Conservation (phyloP, 2,113 vertebrate genomes). For the Charadrius vociferus region DNA sequence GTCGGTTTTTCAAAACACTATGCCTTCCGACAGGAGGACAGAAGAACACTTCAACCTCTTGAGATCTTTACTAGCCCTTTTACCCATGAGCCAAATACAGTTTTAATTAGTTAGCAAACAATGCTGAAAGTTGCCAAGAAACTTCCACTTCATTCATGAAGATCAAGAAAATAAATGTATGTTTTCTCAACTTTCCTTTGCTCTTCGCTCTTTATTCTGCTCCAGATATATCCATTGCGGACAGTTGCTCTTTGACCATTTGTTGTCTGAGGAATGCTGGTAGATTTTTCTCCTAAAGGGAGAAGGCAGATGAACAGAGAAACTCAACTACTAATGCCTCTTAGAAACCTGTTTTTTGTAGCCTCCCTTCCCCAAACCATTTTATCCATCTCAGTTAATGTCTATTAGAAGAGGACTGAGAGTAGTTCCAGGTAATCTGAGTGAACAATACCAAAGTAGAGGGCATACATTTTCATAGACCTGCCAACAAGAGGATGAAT, state of each 20-base stretch:
- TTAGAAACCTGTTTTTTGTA: background rate
- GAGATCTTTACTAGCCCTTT: background rate
- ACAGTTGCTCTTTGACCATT: background rate
- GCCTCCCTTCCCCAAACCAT: background rate
- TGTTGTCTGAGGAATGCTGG: background rate
- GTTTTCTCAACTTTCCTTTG: background rate
- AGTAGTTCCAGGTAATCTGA: background rate
- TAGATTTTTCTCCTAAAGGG: background rate
- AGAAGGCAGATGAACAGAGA: background rate
- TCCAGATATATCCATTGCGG: background rate
- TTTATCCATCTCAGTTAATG: background rate
- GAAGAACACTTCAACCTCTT: background rate
- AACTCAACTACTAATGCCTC: background rate
- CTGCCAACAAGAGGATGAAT: background rate
- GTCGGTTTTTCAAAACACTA: background rate
- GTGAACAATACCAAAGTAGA: background rate
- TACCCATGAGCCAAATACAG: background rate
- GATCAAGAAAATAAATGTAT: background rate
- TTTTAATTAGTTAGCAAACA: background rate
- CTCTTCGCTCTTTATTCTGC: background rate
- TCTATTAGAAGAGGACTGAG: background rate
- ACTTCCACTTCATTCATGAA: background rate
- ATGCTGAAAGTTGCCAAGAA: background rate
- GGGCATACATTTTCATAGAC: background rate
- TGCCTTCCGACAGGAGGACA: rapidly evolving